Evolutionary conservation across 2,888 invertebrate genomes (phyloP).

Genomic region (Cinara cedri): DNA sequence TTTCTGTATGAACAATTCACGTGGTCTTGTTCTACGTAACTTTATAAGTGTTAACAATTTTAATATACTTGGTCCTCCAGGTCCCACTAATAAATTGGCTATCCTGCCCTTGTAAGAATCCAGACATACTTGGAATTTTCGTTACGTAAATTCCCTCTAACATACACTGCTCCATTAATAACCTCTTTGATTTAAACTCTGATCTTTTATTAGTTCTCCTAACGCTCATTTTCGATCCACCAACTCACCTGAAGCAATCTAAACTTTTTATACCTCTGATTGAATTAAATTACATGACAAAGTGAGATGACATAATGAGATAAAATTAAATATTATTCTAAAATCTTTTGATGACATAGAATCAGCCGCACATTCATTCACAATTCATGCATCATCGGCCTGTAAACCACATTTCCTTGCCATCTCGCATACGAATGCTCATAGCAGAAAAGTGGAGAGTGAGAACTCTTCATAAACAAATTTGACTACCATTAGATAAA

Average conservation of each 20-base stretch:
- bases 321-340: neutral
- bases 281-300: constrained; percentile 9
- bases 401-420: neutral
- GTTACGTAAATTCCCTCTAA: neutral
- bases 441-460: constrained; percentile 12
- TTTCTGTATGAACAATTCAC: too few species aligned
- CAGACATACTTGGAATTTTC: neutral
- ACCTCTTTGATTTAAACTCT: neutral
- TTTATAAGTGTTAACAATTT: neutral
- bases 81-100: constrained; percentile 4
- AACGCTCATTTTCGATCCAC: neutral
- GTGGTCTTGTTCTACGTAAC: neutral
- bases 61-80: constrained; percentile 1
- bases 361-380: neutral
- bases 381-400: constrained; percentile 3
- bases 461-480: neutral
- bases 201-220: neutral
- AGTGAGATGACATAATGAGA: too few species aligned
- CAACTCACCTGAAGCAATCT: neutral
- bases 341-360: neutral
- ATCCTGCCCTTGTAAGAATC: neutral
- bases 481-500: neutral
- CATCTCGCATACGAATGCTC: neutral
- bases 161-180: neutral
- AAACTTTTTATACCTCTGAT: neutral